Percentiles rank a stretch among this genome's conserved stretches.
Evolutionary conservation across 92 coral and sea anemone species (phyloP).

Genomic region (Porites divaricata): DNA sequence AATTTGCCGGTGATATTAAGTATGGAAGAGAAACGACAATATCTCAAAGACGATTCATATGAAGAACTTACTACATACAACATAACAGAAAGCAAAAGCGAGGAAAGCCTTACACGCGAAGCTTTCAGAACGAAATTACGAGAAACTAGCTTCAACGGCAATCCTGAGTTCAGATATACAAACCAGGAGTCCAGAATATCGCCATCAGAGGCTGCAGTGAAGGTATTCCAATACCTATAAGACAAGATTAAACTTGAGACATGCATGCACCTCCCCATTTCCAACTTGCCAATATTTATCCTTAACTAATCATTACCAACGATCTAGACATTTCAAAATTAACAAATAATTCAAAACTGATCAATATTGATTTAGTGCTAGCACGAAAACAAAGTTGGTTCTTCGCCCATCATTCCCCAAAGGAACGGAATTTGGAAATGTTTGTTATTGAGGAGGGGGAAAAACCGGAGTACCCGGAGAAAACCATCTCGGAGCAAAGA

Average conservation of each 20-base stretch:
- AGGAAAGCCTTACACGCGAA: not conserved
- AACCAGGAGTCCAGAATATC: not conserved
- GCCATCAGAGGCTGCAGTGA: not conserved
- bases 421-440: not conserved
- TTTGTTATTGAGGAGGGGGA: no score
- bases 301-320: no score
- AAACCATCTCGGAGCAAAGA: no score
- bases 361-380: no score
- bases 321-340: no score
- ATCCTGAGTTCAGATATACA: not conserved
- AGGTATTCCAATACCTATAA: not conserved
- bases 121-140: not conserved
- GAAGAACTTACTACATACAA: not conserved
- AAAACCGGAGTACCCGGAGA: no score
- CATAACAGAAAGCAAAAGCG: not conserved
- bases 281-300: no score
- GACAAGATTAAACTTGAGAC: not conserved
- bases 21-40: not conserved
- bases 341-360: no score
- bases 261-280: no score
- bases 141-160: not conserved
- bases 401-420: no score
- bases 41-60: not conserved
- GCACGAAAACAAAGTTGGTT: no score
- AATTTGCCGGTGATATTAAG: conserved; percentile 14